Percentiles rank a stretch among this genome's conserved stretches.
Evolutionary conservation across 2,113 vertebrate species (phyloP).

Genomic region (Dasyurus viverrinus): DNA sequence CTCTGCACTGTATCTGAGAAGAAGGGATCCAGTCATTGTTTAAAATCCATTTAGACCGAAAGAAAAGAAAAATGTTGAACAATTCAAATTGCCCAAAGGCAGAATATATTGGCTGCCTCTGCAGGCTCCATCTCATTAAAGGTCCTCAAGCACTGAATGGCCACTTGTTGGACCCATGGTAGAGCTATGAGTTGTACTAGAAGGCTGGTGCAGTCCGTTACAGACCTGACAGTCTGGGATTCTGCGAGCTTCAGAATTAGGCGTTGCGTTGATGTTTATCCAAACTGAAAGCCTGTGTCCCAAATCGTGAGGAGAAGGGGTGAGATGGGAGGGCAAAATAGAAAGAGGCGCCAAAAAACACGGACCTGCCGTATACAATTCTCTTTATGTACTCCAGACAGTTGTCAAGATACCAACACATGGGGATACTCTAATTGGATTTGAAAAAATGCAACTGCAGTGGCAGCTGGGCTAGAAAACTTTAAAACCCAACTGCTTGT

Average conservation of each 20-base stretch:
- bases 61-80: background rate
- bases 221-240: background rate
- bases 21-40: background rate
- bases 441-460: constrained; percentile 3
- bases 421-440: constrained; percentile 4
- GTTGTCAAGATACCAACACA: constrained; percentile 7
- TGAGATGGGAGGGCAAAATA: background rate
- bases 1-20: background rate
- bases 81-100: background rate
- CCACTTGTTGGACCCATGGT: background rate
- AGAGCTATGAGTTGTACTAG: background rate
- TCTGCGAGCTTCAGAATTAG: background rate
- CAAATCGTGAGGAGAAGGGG: background rate
- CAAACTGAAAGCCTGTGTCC: constrained; percentile 49
- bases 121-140: background rate
- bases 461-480: constrained; percentile 34
- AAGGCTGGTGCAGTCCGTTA: background rate
- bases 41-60: background rate
- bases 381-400: constrained; percentile 38
- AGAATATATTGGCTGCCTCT: background rate
- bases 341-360: background rate
- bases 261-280: background rate
- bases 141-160: background rate
- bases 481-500: constrained; percentile 38
- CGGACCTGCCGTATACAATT: background rate